Base-by-base conservation (phyloP, 2,797 vertebrate genomes). In the Notolabrus celidotus region DNA sequence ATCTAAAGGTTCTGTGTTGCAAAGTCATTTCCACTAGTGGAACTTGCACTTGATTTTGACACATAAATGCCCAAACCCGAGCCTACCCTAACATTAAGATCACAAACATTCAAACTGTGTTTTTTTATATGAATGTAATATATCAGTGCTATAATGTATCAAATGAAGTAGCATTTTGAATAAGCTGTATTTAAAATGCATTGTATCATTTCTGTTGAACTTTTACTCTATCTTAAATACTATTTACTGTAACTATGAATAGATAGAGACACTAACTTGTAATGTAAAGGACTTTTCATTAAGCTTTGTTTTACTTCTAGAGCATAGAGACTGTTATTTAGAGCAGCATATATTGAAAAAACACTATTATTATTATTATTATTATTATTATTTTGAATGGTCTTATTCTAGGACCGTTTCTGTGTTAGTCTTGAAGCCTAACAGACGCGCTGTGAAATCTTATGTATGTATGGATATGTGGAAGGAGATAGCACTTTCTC, bases 151-250 rank as follows among this genome's bases (percentile, higher is more conserved):
- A 66, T 78, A 64, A 82, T 79, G 75, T 86, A 77, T 90, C 31
- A 93, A 91, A 94, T 95, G 94, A 95, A 94, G 93, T 92, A 93
- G 88, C 55, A 80, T 88, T 83, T 85, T 64, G 71, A 93, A 94
- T 94, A 95, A 93, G 92, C 91, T 93, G 85, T 92, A 93, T 93
- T 93, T 93, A 92, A 93, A 86, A 80, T 80, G 80, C 83, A 83
- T 82, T 74, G 77, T 66, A 64, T 58, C 12, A 46, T 72, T 60
- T 73, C 36, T 76, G 41, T 76, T 67, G 42, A 79, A 50, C 25
- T 27, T 52, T 51, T 39, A 25, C 46, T 71, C 46, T 47, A 38
- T 64, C 61, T 80, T 62, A 79, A 78, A 78, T 56, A 19, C 46
- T 69, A 62, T 63, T 74, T 56, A 51, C 58, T 80, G 67, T 81